Conservation (phyloP, 2,113 vertebrate genomes). For the Poeciliopsis occidentalis region DNA sequence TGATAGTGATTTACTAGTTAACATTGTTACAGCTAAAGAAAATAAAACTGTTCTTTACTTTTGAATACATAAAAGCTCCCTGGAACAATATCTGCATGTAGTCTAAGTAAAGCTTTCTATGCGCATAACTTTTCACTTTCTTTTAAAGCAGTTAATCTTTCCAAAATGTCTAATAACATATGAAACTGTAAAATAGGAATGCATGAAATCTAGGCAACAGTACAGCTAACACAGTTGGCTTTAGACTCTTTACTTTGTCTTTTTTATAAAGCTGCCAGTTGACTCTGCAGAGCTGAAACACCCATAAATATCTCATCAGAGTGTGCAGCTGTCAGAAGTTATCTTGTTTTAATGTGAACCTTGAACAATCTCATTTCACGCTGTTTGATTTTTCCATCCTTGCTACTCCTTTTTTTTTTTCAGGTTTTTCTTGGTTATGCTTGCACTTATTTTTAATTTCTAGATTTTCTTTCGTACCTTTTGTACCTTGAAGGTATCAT, state of each 20-base stretch:
- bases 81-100: neutral
- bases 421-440: neutral
- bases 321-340: slow-evolving; percentile 30
- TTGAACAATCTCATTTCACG: slow-evolving; percentile 37
- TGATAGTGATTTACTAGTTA: too few relatives aligned
- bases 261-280: slow-evolving; percentile 29
- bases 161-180: neutral
- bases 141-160: neutral
- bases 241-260: slow-evolving; percentile 23
- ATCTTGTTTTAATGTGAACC: slow-evolving; percentile 27
- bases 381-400: slow-evolving; percentile 26
- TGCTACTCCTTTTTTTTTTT: neutral
- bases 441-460: neutral
- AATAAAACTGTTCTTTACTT: neutral
- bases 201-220: slow-evolving; percentile 32
- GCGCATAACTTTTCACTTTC: neutral
- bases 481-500: neutral
- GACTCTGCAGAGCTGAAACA: slow-evolving; percentile 20
- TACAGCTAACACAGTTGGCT: slow-evolving; percentile 12
- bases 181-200: neutral
- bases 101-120: neutral
- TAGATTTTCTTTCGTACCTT: neutral
- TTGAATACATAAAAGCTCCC: neutral
- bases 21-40: too few relatives aligned
- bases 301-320: slow-evolving; percentile 37